phyloP scores from a whole-genome alignment of 2,888 invertebrate species.

The Lepidocyrtinus sp. region DNA sequence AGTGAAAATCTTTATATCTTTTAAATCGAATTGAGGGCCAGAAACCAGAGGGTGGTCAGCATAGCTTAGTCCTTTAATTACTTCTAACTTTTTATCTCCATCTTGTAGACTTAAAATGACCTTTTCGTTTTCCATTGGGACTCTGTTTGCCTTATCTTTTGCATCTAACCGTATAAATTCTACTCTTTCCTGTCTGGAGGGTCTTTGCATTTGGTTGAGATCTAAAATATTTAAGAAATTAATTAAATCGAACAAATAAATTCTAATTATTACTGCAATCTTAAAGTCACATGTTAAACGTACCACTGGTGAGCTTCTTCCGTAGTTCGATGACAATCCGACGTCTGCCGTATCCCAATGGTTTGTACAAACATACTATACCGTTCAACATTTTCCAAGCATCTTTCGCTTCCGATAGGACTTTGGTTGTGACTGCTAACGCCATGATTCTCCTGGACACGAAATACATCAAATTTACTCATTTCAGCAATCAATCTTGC shows the following conservation, averaged over 20 bases:
- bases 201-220: constrained; percentile 80
- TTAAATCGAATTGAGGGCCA: constrained; percentile 82
- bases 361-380: constrained; percentile 85
- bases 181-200: constrained; percentile 74
- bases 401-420: constrained; percentile 67
- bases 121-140: constrained; percentile 37
- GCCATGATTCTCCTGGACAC: constrained; percentile 1
- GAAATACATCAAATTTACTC: too few relatives aligned
- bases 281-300: not conserved
- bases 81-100: constrained; percentile 69
- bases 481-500: too few relatives aligned
- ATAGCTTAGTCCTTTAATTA: constrained; percentile 79
- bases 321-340: constrained; percentile 77
- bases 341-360: constrained; percentile 74
- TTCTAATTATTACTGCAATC: not conserved
- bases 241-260: too few relatives aligned
- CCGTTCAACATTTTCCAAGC: constrained; percentile 83
- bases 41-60: constrained; percentile 83
- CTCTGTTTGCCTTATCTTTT: not conserved
- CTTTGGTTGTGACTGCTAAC: not conserved
- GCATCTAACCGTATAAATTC: constrained; percentile 60
- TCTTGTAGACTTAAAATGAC: constrained; percentile 52
- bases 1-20: constrained; percentile 79
- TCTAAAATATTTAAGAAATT: too few relatives aligned
- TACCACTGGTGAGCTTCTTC: constrained; percentile 81